Evolutionary conservation across 2,888 invertebrate species (phyloP).

Genomic region (Pardosa pseudoannulata): DNA sequence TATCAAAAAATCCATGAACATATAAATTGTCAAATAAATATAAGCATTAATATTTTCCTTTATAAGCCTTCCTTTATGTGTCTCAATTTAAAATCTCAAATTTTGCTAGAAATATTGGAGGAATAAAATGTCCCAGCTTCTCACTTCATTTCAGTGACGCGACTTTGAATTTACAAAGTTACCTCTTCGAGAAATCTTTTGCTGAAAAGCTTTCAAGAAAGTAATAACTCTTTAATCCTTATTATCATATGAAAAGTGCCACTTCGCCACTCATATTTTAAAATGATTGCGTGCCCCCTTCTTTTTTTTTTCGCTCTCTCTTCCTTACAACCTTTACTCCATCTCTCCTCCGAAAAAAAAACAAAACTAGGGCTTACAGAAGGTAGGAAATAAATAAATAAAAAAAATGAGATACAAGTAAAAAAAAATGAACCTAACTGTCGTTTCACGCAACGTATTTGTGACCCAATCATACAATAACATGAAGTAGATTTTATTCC

Average conservation of each 20-base stretch:
- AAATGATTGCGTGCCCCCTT: background rate
- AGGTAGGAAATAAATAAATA: background rate
- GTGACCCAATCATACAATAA: conserved; percentile 57
- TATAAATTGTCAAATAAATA: too few species aligned
- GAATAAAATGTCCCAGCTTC: too few species aligned
- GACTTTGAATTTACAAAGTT: too few species aligned
- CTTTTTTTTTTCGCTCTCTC: too few species aligned
- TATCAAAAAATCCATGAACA: too few species aligned
- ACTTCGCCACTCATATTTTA: background rate
- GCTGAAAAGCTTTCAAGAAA: background rate
- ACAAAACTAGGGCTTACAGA: background rate
- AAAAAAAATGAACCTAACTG: conserved; percentile 22
- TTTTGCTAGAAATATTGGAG: too few species aligned
- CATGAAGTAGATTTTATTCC: conserved; percentile 61
- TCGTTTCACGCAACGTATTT: conserved; percentile 45
- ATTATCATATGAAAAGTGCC: conserved; percentile 1
- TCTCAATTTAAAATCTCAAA: too few species aligned
- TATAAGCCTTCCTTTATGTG: too few species aligned
- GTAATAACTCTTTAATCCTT: conserved; percentile 1
- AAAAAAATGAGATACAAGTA: background rate
- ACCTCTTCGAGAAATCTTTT: background rate
- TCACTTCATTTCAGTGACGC: too few species aligned
- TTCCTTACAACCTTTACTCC: background rate
- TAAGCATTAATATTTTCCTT: too few species aligned
- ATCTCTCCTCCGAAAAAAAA: background rate